Evolutionary conservation across 35 echinoderm and acorn worm species (phyloP).

Genomic region (Apostichopus californicus): DNA sequence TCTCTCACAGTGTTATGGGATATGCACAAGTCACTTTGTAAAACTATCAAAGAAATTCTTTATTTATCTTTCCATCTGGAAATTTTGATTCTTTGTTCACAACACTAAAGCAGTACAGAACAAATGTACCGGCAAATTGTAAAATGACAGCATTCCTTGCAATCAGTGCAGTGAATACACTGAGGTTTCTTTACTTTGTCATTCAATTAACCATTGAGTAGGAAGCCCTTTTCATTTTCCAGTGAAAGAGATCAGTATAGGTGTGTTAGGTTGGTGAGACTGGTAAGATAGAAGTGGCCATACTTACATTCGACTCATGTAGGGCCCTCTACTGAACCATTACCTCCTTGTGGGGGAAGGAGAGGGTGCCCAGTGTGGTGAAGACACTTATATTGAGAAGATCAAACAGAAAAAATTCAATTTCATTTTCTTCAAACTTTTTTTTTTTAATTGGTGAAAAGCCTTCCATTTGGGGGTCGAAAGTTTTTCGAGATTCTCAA

Average conservation of each 20-base stretch:
- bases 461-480: neutral
- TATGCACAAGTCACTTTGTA: neutral
- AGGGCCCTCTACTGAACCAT: slow-evolving; percentile 46
- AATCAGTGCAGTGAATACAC: too few species aligned
- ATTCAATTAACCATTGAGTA: too few species aligned
- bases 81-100: too few species aligned
- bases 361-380: slow-evolving; percentile 28
- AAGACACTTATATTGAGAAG: slow-evolving; percentile 49
- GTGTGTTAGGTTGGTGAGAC: slow-evolving; percentile 25
- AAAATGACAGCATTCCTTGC: too few species aligned
- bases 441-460: slow-evolving; percentile 5
- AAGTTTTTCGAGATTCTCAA: neutral
- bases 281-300: slow-evolving; percentile 46
- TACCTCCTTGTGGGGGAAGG: slow-evolving; percentile 41
- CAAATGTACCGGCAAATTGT: too few species aligned
- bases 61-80: neutral
- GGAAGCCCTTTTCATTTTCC: too few species aligned
- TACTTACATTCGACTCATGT: slow-evolving; percentile 48
- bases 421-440: slow-evolving; percentile 29
- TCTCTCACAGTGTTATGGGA: neutral
- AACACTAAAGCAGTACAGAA: too few species aligned
- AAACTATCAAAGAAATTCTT: neutral
- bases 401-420: slow-evolving; percentile 40
- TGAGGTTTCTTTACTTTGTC: too few species aligned
- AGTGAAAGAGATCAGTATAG: neutral